Base-by-base conservation (phyloP, 2,888 invertebrate species). In the Lithophane semibrunnea region DNA sequence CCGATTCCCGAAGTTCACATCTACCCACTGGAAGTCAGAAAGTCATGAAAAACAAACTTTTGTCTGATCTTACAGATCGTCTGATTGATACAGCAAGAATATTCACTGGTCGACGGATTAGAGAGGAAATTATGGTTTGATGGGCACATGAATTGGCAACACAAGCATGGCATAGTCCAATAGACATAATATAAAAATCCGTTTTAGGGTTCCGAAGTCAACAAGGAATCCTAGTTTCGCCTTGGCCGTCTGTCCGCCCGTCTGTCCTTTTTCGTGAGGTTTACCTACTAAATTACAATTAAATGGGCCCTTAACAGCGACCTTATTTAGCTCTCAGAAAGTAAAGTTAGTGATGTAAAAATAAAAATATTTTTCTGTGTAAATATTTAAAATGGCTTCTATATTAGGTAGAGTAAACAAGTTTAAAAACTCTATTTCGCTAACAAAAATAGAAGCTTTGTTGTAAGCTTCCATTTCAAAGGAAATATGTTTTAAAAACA, bases 401-500 rank as follows among this genome's bases (percentile, higher is more conserved):
- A 54, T n/a, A 21, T 16, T 44, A 44, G 44, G 18, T n/a, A 44
- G 3, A 8, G 18, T 21, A 47, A 65, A 75, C 24, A 49, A n/a
- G 29, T 44, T 64, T 58, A 18, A 9, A 24, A 61, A 64, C 18
- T 72, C 7, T 21, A 70, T 49, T 29, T 13, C 18, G 8, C 52
- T 47, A 60, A 65, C 37, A 80, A 80, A n/a, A n/a, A n/a, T n/a
- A n/a, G n/a, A n/a, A n/a, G n/a, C n/a, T n/a, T n/a, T n/a, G n/a
- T n/a, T n/a, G n/a, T n/a, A n/a, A 65, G 18, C 37, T 60, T 65
- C 65, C 65, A 44, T 74, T 79, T 42, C 75, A 58, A 24, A 44
- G 74, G 18, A 64, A 80, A 80, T 49, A 79, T 47, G 2, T 47
- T 79, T 64, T 54, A 13, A 58, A 84, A 88, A 73, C 69, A 75